A percentile compares a stretch with the other conserved stretches of the same genome.
These are phyloP conservation scores for Micromussa lordhowensis DNA, from an alignment of 92 coral and sea anemone genomes.

Conservation along the genomic window DNA sequence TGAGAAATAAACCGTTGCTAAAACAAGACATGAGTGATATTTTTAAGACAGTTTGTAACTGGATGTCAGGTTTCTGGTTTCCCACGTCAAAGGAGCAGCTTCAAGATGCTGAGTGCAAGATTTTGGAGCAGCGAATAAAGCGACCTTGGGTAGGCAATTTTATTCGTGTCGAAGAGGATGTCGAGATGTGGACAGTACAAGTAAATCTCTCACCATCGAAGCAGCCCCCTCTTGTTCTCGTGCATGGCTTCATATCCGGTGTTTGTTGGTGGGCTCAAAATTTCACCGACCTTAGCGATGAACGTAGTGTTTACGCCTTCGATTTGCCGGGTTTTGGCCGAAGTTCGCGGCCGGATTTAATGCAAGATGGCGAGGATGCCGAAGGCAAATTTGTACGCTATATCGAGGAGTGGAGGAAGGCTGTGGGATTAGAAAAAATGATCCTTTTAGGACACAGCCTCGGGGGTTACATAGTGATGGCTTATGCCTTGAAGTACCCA, in stretches of 20 bases:
- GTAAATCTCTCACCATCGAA: conserved; percentile 75
- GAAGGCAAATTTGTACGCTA: conserved; percentile 86
- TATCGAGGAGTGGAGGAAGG: conserved; percentile 92
- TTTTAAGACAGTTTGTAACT: conserved; percentile 43
- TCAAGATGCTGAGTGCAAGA: conserved; percentile 77
- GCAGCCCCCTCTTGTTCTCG: conserved; percentile 83
- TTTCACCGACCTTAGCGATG: conserved; percentile 75
- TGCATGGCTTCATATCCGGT: conserved; percentile 91
- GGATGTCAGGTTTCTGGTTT: conserved; percentile 78
- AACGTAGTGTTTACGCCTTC: conserved; percentile 89
- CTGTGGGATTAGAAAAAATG: conserved; percentile 80
- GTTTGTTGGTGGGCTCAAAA: conserved; percentile 94
- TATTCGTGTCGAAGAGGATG: conserved; percentile 75
- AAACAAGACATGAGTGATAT: conserved; percentile 9
- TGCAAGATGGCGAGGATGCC: conserved; percentile 63
- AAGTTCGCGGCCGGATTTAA: conserved; percentile 84
- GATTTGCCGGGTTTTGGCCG: conserved; percentile 99
- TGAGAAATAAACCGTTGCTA: too few species aligned
- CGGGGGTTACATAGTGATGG: conserved; percentile 90
- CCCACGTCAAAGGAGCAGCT: conserved; percentile 83
- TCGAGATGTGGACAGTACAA: conserved; percentile 85
- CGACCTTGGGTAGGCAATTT: conserved; percentile 89
- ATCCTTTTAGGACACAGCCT: conserved; percentile 94
- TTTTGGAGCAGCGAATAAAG: conserved; percentile 73
- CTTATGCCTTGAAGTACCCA: conserved; percentile 86